Evolutionary conservation across 2,113 vertebrate genomes (phyloP).

Genomic region (Mugil cephalus): DNA sequence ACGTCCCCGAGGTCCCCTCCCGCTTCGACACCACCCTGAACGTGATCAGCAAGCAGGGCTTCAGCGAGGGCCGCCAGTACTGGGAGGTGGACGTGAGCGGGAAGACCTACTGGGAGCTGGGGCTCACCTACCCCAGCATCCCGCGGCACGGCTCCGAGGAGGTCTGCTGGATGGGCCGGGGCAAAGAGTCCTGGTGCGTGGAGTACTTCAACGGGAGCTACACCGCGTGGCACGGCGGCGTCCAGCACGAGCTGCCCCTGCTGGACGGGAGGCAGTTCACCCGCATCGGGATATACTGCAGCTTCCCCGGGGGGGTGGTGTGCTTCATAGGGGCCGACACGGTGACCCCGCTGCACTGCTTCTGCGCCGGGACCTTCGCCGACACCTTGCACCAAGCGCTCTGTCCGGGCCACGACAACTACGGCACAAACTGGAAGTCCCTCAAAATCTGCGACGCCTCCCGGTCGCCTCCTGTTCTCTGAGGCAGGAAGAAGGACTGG

Average conservation of each 20-base stretch:
- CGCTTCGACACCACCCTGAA: conserved; percentile 88
- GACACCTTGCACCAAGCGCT: conserved; percentile 63
- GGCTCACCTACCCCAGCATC: conserved; percentile 83
- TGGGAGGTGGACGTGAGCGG: conserved; percentile 88
- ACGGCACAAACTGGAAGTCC: conserved; percentile 73
- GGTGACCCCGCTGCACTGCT: conserved; percentile 82
- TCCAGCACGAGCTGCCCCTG: conserved; percentile 49
- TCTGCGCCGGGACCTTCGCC: conserved; percentile 75
- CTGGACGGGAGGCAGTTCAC: conserved; percentile 61
- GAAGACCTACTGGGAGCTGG: conserved; percentile 89
- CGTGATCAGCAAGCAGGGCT: conserved; percentile 78
- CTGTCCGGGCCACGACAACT: conserved; percentile 76
- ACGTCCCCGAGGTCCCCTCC: conserved; percentile 77
- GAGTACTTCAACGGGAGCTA: conserved; percentile 85
- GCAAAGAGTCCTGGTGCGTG: conserved; percentile 83
- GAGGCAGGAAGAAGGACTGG: conserved; percentile 9
- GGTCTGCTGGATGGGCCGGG: conserved; percentile 85
- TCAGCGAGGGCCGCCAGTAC: conserved; percentile 84
- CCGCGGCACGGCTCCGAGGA: conserved; percentile 84
- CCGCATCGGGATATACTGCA: conserved; percentile 84
- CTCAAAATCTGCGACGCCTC: conserved; percentile 67
- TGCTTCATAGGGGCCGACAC: conserved; percentile 84
- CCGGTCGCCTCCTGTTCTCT: conserved; percentile 54
- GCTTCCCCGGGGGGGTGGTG: conserved; percentile 83
- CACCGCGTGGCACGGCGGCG: conserved; percentile 79